Percentiles rank a stretch among this genome's conserved stretches.
These are phyloP conservation scores for Pristionchus entomophagus DNA, from an alignment of 2,888 invertebrate species.

Conservation along the genomic window DNA sequence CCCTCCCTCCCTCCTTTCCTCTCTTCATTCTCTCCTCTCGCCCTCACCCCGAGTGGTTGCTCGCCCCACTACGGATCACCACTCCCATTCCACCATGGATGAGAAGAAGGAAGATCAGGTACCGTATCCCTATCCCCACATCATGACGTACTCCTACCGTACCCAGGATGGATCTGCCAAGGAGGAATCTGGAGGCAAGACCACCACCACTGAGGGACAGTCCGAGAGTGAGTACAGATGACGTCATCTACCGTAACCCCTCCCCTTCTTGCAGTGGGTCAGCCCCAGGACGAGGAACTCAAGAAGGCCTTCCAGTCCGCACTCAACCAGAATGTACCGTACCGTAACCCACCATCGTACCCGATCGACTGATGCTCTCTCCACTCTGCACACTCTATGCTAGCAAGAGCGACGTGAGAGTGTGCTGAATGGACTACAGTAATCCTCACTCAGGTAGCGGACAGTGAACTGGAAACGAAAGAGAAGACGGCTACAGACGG, in stretches of 20 bases:
- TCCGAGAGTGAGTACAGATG: not conserved
- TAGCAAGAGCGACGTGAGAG: too few relatives aligned
- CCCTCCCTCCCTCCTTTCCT: not conserved
- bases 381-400: too few relatives aligned
- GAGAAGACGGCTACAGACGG: not conserved
- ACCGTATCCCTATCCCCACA: not conserved
- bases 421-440: too few relatives aligned
- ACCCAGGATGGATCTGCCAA: slow-evolving; percentile 9
- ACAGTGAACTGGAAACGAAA: not conserved
- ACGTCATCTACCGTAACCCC: not conserved
- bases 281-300: not conserved
- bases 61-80: not conserved
- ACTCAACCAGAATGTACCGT: slow-evolving; percentile 18
- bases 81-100: not conserved
- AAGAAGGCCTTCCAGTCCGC: slow-evolving; percentile 19
- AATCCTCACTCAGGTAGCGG: not conserved
- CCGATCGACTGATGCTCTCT: too few relatives aligned
- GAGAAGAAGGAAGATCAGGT: not conserved
- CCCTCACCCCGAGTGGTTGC: not conserved
- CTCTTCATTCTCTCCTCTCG: not conserved
- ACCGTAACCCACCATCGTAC: not conserved
- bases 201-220: not conserved
- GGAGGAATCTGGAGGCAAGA: not conserved
- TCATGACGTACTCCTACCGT: not conserved
- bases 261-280: not conserved